These are phyloP conservation scores for Pelvicachromis taeniatus DNA, from an alignment of 2,113 vertebrate species.

Conservation along the genomic window DNA sequence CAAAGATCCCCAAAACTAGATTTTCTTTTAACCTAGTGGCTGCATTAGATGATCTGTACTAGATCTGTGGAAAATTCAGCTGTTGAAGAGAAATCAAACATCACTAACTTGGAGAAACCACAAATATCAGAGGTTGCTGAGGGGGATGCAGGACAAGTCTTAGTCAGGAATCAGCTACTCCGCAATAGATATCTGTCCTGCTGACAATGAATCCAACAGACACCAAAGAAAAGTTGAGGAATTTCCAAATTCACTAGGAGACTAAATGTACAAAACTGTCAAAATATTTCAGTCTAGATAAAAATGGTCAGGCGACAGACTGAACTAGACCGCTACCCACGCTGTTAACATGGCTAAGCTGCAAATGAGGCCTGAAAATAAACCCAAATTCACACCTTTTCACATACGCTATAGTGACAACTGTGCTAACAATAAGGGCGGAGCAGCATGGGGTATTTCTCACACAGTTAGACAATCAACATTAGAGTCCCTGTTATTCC, in stretches of 20 bases:
- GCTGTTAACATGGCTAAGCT: neutral
- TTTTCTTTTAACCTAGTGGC: neutral
- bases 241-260: neutral
- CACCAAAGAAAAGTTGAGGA: neutral
- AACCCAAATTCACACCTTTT: constrained; percentile 10
- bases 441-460: neutral
- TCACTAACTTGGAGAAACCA: neutral
- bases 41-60: neutral
- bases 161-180: neutral
- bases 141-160: neutral
- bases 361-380: neutral
- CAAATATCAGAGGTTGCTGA: neutral
- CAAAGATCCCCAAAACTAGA: neutral
- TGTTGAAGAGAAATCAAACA: neutral
- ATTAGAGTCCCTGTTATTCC: constrained; percentile 16
- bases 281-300: neutral
- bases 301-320: neutral
- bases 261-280: neutral
- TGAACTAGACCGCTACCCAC: neutral
- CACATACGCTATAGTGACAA: neutral
- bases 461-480: constrained; percentile 16
- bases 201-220: neutral
- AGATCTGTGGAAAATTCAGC: neutral
- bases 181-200: neutral
- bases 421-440: neutral